These are phyloP conservation scores for Xyliphius kryptos DNA, from an alignment of 2,113 vertebrate species.

Conservation along the genomic window DNA sequence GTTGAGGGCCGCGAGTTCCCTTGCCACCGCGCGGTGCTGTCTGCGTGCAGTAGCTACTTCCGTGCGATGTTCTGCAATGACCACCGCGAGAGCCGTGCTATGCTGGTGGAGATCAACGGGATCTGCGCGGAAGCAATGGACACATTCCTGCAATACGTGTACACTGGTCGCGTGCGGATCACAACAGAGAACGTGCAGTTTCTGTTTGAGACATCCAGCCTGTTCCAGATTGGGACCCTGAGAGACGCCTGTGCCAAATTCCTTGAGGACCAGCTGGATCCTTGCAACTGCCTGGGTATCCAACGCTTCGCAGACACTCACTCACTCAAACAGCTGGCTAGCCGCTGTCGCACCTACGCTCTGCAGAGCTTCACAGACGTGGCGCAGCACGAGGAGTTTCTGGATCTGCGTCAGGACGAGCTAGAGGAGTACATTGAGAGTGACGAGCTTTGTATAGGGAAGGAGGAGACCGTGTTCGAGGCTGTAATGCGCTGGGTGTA, in stretches of 20 bases:
- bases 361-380: constrained; percentile 89
- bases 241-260: constrained; percentile 97
- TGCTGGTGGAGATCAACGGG: constrained; percentile 84
- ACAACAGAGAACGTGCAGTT: constrained; percentile 96
- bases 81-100: constrained; percentile 78
- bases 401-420: constrained; percentile 70
- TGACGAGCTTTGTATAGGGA: constrained; percentile 84
- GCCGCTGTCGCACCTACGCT: constrained; percentile 82
- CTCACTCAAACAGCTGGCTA: constrained; percentile 85
- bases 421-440: constrained; percentile 88
- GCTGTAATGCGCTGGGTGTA: constrained; percentile 97
- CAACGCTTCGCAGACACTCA: constrained; percentile 92
- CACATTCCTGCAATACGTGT: constrained; percentile 93
- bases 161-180: constrained; percentile 92
- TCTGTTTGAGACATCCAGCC: constrained; percentile 92
- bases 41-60: constrained; percentile 81
- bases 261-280: constrained; percentile 93
- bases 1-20: constrained; percentile 75
- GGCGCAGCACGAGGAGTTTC: constrained; percentile 51
- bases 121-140: constrained; percentile 93
- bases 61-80: constrained; percentile 80
- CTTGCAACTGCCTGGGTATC: constrained; percentile 95
- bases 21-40: constrained; percentile 77
- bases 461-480: constrained; percentile 93
- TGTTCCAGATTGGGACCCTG: constrained; percentile 88